Base-by-base conservation (phyloP, 2,888 invertebrate species). In the Tetrapedia diversipes region DNA sequence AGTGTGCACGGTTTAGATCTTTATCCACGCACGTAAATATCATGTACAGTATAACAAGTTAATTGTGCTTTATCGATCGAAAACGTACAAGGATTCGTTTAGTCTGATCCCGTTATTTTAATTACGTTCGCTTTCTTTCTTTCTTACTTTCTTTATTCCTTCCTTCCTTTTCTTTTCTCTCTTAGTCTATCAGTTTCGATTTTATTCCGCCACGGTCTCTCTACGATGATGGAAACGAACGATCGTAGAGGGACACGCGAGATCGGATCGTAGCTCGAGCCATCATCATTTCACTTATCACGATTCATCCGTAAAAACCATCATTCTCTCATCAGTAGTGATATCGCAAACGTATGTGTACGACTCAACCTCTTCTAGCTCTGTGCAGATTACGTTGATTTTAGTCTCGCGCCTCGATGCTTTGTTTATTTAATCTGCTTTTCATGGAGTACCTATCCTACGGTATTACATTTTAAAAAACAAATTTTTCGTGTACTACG, bases 1-100 rank as follows among this genome's bases (percentile, higher is more conserved):
- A 59, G 41, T 64, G 24, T 76, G 68, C 76, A 77, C 77, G 77
- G 59, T 77, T 75, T 77, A 75, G 67, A 75, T 57, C 16, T 39
- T 45, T 29, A 54, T 71, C 19, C 75, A 64, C 57, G 75, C 76
- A 74, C 76, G 75, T 74, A 65, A 57, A 70, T 64, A 27, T 34
- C 32, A 51, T 56, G 70, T 74, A 69, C 56, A 61, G 41, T 53
- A n/a, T n/a, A 64, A 45, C 32, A 41, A 49, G 14, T 19, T 16
- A 32, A 70, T 69, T 53, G 29, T 34, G 60, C 45, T 27, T 66
- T 8, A n/a, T 43, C 41, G 59, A 69, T 37, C 72, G 54, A 24
- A n/a, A n/a, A 34, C 22, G 32, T 11, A 39, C 37, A 34, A 29
- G 8, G 22, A 45, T 47, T 63, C 45, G n/a, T 72, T 69, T 29